Evolutionary conservation across 2,797 vertebrate species (phyloP).

Genomic region (Tenualosa ilisha): DNA sequence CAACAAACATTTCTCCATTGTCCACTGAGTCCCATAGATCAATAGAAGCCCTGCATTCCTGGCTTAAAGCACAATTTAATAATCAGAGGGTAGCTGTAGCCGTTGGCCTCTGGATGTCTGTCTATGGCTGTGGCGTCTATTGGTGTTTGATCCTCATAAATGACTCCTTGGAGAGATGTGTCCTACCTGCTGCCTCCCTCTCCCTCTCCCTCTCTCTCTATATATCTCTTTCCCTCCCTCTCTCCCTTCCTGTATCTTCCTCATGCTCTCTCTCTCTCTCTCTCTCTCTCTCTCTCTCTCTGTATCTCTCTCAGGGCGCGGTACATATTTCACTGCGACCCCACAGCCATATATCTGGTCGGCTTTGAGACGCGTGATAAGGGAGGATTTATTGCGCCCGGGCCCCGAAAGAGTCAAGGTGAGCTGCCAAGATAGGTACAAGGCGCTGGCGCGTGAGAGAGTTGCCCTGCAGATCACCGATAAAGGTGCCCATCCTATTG

Average conservation of each 20-base stretch:
- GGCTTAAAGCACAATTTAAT: slow-evolving; percentile 12
- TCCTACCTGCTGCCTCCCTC: background rate
- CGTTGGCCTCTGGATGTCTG: background rate
- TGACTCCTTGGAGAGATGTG: background rate
- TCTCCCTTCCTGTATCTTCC: background rate
- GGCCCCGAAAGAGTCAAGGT: slow-evolving; percentile 66
- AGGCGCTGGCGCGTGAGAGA: slow-evolving; percentile 32
- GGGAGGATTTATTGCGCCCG: slow-evolving; percentile 68
- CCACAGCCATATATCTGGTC: background rate
- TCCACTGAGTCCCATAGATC: background rate
- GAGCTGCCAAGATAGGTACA: slow-evolving; percentile 64
- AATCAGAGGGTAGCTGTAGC: background rate
- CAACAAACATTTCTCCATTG: background rate
- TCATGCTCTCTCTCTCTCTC: background rate
- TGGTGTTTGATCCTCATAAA: background rate
- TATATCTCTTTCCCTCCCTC: slow-evolving; percentile 30
- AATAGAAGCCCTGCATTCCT: background rate
- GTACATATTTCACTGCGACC: slow-evolving; percentile 11
- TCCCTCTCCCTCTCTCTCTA: slow-evolving; percentile 16
- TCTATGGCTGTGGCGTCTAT: slow-evolving; percentile 19
- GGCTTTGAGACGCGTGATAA: slow-evolving; percentile 68
- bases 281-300: slow-evolving; percentile 33
- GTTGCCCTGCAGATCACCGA: slow-evolving; percentile 34
- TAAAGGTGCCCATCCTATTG: slow-evolving; percentile 2
- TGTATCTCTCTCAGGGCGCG: background rate